Base-by-base conservation (phyloP, 1,140 invertebrate species). In the Reticulitermes speratus region DNA sequence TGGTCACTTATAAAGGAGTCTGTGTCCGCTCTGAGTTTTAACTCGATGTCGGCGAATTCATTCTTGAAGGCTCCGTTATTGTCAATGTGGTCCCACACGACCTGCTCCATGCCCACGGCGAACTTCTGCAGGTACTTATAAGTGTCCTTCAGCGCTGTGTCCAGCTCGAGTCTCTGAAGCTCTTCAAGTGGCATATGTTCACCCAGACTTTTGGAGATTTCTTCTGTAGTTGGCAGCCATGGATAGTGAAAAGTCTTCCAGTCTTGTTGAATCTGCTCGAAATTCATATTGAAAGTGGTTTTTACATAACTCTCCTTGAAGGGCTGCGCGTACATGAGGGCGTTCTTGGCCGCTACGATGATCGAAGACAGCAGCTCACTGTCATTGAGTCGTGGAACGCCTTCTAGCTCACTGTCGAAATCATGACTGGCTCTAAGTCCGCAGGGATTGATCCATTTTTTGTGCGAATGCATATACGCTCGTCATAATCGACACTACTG, bases 31-130 rank as follows among this genome's bases (percentile, higher is more conserved):
- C n/a, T n/a, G n/a, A n/a, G n/a, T n/a, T n/a, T n/a, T n/a, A n/a
- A n/a, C n/a, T n/a, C n/a, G n/a, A n/a, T n/a, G n/a, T n/a, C n/a
- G n/a, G n/a, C n/a, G n/a, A n/a, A n/a, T n/a, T n/a, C n/a, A n/a
- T n/a, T n/a, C n/a, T n/a, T n/a, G n/a, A n/a, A n/a, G n/a, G n/a
- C n/a, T n/a, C n/a, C 88, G 86, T 93, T 88, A 38, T 93, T 90
- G 12, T 93, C 90, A 5, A 85, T 48, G 86, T 94, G 93, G 87
- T 95, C 94, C 89, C 92, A 91, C n/a, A 93, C 92, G 23, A 95
- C 92, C 89, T 95, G 94, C 87, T 95, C 95, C 75, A 95, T 87
- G 44, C 93, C 95, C 0, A 95, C 94, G 3, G 94, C 94, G 87
- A 93, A 93, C 88, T 90, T 93, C 89, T 95, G 95, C 89, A 95